phyloP scores from a whole-genome alignment of 64 coral and sea anemone genomes.

The Catalaphyllia jardinei region DNA sequence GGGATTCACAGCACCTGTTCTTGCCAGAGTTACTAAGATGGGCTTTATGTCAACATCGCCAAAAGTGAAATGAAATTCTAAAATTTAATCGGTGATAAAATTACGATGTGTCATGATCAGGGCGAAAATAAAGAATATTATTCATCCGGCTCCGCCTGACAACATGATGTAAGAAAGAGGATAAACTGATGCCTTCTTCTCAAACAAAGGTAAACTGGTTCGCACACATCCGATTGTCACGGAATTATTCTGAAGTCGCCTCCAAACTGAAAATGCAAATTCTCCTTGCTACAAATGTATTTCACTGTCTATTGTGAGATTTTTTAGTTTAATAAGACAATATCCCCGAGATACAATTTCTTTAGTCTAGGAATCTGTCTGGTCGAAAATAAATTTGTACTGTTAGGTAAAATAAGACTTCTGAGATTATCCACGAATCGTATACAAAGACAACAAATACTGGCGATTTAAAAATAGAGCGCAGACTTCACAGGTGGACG shows the following conservation, averaged over 20 bases:
- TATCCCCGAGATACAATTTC: background rate
- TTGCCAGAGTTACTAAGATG: too few species aligned
- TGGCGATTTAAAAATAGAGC: background rate
- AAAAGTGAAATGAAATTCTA: constrained; percentile 5
- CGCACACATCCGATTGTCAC: too few species aligned
- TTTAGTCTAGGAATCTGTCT: background rate
- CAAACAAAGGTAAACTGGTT: too few species aligned
- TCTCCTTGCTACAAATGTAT: too few species aligned
- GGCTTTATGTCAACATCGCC: background rate
- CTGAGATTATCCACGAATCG: background rate
- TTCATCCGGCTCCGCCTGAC: too few species aligned
- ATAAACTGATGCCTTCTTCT: too few species aligned
- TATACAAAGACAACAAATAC: background rate
- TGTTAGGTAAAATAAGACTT: background rate
- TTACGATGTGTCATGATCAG: background rate
- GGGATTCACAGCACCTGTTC: too few species aligned
- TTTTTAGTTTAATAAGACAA: background rate
- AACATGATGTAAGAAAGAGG: too few species aligned
- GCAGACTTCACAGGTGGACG: background rate
- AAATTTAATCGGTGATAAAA: constrained; percentile 10
- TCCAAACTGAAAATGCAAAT: too few species aligned
- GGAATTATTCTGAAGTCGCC: too few species aligned
- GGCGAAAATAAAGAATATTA: too few species aligned
- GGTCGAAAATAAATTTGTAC: background rate
- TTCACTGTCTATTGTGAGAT: too few species aligned